Base-by-base conservation (phyloP, 2,888 invertebrate genomes). In the Iphiclides podalirius region DNA sequence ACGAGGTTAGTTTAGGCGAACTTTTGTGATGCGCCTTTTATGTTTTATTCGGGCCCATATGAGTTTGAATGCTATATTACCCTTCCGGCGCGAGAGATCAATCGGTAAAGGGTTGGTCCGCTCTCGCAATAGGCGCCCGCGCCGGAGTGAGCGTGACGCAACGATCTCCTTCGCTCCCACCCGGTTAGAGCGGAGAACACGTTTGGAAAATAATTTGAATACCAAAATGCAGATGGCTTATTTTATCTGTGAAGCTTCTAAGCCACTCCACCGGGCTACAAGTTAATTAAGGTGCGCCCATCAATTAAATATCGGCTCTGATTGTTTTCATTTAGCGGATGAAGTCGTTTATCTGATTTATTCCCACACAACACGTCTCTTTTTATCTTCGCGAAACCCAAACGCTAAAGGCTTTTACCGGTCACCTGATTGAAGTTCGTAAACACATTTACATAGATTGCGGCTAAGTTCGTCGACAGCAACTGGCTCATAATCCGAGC, bases 1-100 rank as follows among this genome's bases (percentile, higher is more conserved):
- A 88, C 85, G 84, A 88, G 82, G 82, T 86, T 85, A 87, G 88
- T 82, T 85, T 87, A 88, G 85, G 83, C 87, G 84, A 87, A 88
- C 85, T 85, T 85, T 86, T 84, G 86, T 87, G 80, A 84, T 79
- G 81, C 81, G 75, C 72, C 82, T 79, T 75, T 81, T 77, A 71
- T 60, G 59, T 79, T 81, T 84, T 83, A 78, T 83, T 79, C 70
- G 77, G 79, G 75, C 69, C 78, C 79, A 69, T 83, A 84, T 85
- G 85, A 79, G 79, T 73, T 63, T 67, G 67, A 78, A 80, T 81
- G 77, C 75, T 79, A 77, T 79, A 76, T 77, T 76, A 76, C 77
- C 78, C 79, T 75, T 77, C 72, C 61, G 66, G 64, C 61, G 61
- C 57, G 48, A 58, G 60, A 61, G 62, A 65, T 67, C 61, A 60